Conservation (phyloP, 2,113 vertebrate genomes). For the Blennius ocellaris region DNA sequence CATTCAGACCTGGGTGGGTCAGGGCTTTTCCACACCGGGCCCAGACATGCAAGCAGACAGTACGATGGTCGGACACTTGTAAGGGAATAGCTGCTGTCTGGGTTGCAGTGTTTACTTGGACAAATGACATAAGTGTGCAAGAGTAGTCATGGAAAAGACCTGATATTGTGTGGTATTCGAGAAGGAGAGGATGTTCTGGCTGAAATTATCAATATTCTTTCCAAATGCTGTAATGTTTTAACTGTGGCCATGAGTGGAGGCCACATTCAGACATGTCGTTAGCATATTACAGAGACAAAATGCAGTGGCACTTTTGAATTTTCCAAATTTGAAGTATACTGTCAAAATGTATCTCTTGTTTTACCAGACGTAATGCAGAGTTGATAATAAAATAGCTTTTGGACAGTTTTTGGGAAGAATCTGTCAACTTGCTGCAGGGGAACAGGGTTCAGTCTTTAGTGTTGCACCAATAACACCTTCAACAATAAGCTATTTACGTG, state of each 20-base stretch:
- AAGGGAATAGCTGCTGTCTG: conserved; percentile 37
- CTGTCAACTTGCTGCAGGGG: conserved; percentile 8
- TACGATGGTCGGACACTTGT: conserved; percentile 20
- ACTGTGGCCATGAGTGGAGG: neutral
- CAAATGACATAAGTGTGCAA: conserved; percentile 38
- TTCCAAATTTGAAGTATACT: no score
- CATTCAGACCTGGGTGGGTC: conserved; percentile 57
- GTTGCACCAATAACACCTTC: no score
- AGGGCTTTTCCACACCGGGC: conserved; percentile 38
- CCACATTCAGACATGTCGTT: neutral
- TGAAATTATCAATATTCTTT: neutral
- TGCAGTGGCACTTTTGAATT: no score
- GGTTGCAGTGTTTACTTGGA: conserved; percentile 32
- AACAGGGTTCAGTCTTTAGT: conserved; percentile 8
- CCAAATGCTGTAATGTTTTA: conserved; percentile 3
- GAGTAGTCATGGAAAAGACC: conserved; percentile 19
- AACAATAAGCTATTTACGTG: no score
- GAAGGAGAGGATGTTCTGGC: conserved; percentile 15
- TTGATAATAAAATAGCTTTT: neutral
- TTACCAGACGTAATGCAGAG: neutral
- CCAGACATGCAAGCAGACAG: conserved; percentile 57
- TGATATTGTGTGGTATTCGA: conserved; percentile 22
- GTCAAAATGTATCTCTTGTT: no score
- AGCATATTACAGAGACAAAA: no score
- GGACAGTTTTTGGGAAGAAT: neutral